phyloP scores from a whole-genome alignment of 1,140 invertebrate genomes.

The Philaenus spumarius region DNA sequence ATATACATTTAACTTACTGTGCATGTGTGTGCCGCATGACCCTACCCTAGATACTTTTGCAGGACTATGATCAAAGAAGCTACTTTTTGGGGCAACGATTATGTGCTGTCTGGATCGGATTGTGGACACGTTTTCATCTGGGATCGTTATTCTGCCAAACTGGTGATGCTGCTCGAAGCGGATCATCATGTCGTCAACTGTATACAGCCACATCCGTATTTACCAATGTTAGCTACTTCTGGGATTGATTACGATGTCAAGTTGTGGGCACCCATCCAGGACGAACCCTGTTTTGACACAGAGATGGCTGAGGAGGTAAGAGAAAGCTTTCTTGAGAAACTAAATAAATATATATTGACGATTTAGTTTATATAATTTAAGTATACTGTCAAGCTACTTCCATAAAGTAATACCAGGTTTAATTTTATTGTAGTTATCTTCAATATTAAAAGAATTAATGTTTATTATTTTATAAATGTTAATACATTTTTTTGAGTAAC shows the following conservation, averaged over 20 bases:
- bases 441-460: no score
- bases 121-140: conserved; percentile 75
- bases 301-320: conserved; percentile 62
- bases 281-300: conserved; percentile 55
- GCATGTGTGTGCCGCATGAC: conserved; percentile 13
- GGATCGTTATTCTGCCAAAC: conserved; percentile 53
- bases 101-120: conserved; percentile 79
- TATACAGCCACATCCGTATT: conserved; percentile 74
- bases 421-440: no score
- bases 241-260: conserved; percentile 90
- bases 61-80: conserved; percentile 88
- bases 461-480: no score
- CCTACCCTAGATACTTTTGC: conserved; percentile 41
- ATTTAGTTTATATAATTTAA: no score
- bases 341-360: no score
- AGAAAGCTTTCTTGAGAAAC: no score
- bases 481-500: no score
- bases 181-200: conserved; percentile 86
- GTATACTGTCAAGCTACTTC: no score
- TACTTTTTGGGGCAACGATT: conserved; percentile 79
- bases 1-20: conserved; percentile 5
- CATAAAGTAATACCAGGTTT: no score
- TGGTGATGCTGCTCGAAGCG: conserved; percentile 74
- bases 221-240: conserved; percentile 76
- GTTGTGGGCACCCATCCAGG: conserved; percentile 66